These are phyloP conservation scores for Nannoperca australis DNA, from an alignment of 2,797 vertebrate species.

Conservation along the genomic window DNA sequence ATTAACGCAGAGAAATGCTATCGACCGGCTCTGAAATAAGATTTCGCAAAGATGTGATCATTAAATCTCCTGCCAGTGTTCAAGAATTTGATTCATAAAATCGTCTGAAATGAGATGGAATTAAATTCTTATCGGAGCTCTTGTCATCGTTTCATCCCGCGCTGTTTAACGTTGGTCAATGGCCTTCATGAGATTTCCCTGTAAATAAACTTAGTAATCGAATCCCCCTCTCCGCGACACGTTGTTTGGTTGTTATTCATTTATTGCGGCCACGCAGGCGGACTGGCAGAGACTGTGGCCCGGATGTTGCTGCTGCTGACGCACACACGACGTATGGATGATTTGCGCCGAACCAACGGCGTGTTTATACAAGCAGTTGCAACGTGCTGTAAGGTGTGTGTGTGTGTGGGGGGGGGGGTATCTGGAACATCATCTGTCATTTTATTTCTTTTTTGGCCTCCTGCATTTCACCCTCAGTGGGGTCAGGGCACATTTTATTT, in stretches of 20 bases:
- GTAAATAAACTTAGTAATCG: conserved; percentile 84
- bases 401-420: neutral
- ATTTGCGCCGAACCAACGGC: neutral
- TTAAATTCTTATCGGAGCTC: conserved; percentile 99
- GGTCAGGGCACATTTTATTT: conserved; percentile 86
- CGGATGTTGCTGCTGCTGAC: conserved; percentile 8
- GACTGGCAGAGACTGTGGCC: conserved; percentile 27
- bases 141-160: conserved; percentile 98
- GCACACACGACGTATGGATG: too few relatives aligned
- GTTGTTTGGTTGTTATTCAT: conserved; percentile 81
- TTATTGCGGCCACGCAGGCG: conserved; percentile 65
- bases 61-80: conserved; percentile 99
- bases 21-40: conserved; percentile 97
- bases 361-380: conserved; percentile 17
- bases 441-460: conserved; percentile 28
- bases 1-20: conserved; percentile 99
- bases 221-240: conserved; percentile 80
- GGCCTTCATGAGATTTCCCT: conserved; percentile 86
- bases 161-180: conserved; percentile 85
- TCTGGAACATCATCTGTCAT: conserved; percentile 70
- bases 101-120: conserved; percentile 98
- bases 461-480: conserved; percentile 66
- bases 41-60: conserved; percentile 98
- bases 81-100: conserved; percentile 98
- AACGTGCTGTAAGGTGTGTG: conserved; percentile 19